Conservation (phyloP, 2,888 invertebrate genomes). For the Penaeus monodon region DNA sequence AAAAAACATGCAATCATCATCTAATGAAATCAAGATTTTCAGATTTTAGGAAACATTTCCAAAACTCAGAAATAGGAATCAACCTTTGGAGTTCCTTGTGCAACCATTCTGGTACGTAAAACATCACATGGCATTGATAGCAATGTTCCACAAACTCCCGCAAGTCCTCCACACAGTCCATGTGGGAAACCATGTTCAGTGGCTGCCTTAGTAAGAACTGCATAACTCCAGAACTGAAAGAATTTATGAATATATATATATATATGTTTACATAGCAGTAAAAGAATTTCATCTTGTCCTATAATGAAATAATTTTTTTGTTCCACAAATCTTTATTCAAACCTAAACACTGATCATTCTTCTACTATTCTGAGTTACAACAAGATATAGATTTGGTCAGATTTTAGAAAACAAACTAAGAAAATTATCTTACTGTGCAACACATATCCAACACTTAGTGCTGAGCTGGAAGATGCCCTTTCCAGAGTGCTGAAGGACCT, state of each 20-base stretch:
- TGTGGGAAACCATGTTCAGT: constrained; percentile 64
- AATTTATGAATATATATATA: too few species aligned
- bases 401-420: neutral
- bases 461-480: constrained; percentile 96
- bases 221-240: constrained; percentile 72
- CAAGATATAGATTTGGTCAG: too few species aligned
- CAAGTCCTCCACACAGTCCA: constrained; percentile 85
- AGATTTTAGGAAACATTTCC: too few species aligned
- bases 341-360: too few species aligned
- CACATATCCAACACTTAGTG: constrained; percentile 87
- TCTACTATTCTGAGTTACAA: too few species aligned
- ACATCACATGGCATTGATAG: constrained; percentile 93
- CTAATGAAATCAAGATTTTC: too few species aligned
- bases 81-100: constrained; percentile 78
- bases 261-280: too few species aligned
- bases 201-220: constrained; percentile 69
- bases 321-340: too few species aligned
- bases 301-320: too few species aligned
- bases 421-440: constrained; percentile 78
- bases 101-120: constrained; percentile 90
- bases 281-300: too few species aligned
- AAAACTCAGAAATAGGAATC: neutral
- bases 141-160: constrained; percentile 84
- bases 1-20: too few species aligned
- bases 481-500: constrained; percentile 90